Percentiles rank a stretch among this genome's conserved stretches.
These are phyloP conservation scores for Gibbula magus DNA, from an alignment of 2,888 invertebrate species.

Conservation along the genomic window DNA sequence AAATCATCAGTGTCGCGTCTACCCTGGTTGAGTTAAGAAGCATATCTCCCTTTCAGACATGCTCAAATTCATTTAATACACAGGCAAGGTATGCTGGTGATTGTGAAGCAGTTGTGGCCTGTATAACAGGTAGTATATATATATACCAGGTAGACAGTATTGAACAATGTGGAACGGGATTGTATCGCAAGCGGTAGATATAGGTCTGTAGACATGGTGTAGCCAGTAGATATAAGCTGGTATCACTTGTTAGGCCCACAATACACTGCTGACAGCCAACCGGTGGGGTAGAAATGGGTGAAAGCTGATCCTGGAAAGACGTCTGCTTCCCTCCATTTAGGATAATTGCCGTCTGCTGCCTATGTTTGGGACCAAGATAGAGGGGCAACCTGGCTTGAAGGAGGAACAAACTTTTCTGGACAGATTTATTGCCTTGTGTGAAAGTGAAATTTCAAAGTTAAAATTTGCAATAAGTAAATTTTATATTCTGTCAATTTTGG, in stretches of 20 bases:
- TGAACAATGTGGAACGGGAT: background rate
- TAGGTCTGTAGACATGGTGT: background rate
- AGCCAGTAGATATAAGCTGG: background rate
- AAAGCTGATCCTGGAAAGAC: background rate
- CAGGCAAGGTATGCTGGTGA: background rate
- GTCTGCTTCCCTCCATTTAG: background rate
- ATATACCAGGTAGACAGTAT: background rate
- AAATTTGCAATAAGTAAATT: no score
- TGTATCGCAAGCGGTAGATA: background rate
- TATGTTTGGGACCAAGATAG: background rate
- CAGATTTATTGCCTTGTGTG: no score
- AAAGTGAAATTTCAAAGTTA: no score
- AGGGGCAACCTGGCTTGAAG: no score
- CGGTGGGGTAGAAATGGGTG: background rate
- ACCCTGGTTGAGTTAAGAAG: no score
- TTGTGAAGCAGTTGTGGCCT: background rate
- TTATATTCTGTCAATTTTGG: no score
- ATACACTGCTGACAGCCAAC: background rate
- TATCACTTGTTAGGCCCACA: background rate
- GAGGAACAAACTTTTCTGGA: no score
- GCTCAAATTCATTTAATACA: conserved; percentile 4
- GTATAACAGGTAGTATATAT: no score
- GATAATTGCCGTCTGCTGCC: background rate
- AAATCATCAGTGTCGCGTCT: no score
- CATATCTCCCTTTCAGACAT: background rate